Evolutionary conservation across 23 tunicate species (phyloP).

Genomic region (Clavelina lepadiformis): DNA sequence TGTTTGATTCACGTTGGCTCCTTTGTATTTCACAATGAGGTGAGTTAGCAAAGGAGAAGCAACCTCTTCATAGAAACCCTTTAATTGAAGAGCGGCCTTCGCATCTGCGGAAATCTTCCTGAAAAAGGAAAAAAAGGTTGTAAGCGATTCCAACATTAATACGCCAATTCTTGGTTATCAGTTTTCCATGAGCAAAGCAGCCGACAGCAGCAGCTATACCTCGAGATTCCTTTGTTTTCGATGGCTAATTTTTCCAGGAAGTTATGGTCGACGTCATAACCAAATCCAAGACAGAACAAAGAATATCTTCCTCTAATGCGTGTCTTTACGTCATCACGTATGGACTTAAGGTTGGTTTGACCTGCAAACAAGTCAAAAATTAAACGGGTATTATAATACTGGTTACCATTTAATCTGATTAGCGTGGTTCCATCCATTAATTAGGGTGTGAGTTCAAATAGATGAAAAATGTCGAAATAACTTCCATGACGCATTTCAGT

Average conservation of each 20-base stretch:
- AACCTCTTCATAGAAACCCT: constrained; percentile 67
- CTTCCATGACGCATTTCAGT: too few relatives aligned
- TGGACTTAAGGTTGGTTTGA: too few relatives aligned
- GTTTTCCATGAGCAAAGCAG: not conserved
- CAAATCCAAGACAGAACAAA: constrained; percentile 64
- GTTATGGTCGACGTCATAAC: constrained; percentile 30
- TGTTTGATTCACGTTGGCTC: not conserved
- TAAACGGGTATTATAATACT: too few relatives aligned
- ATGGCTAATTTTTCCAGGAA: constrained; percentile 34
- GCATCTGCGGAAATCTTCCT: constrained; percentile 46
- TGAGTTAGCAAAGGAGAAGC: constrained; percentile 68
- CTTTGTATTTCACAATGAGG: constrained; percentile 43
- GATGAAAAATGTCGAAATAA: too few relatives aligned
- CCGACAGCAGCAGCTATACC: constrained; percentile 21
- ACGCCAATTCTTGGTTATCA: not conserved
- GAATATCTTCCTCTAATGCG: constrained; percentile 35
- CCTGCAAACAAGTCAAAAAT: too few relatives aligned
- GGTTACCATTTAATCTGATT: too few relatives aligned
- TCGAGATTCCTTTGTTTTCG: constrained; percentile 52
- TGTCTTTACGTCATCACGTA: not conserved
- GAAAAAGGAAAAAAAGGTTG: not conserved
- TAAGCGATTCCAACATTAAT: not conserved
- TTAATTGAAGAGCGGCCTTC: constrained; percentile 58
- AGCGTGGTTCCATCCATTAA: too few relatives aligned
- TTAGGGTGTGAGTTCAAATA: too few relatives aligned